These are phyloP conservation scores for Heliothis peltigera DNA, from an alignment of 2,888 invertebrate genomes.

Conservation along the genomic window DNA sequence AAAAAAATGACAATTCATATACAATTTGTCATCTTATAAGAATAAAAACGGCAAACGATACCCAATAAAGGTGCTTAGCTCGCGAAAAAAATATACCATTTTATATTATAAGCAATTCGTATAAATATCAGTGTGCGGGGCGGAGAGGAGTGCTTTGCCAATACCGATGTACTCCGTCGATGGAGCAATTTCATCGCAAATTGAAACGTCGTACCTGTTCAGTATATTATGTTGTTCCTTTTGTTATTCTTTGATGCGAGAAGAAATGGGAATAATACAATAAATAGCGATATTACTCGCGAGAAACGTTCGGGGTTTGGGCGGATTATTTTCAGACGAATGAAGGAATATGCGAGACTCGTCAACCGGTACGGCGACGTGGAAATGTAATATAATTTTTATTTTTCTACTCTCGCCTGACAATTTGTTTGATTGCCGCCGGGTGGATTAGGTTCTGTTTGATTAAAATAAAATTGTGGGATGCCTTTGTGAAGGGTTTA, in stretches of 20 bases:
- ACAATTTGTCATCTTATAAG: conserved; percentile 36
- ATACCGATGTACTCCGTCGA: conserved; percentile 63
- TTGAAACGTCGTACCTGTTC: conserved; percentile 66
- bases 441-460: conserved; percentile 46
- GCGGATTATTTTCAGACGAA: conserved; percentile 62
- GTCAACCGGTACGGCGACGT: conserved; percentile 54
- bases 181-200: conserved; percentile 71
- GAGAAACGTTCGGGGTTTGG: conserved; percentile 64
- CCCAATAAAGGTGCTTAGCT: conserved; percentile 24
- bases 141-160: conserved; percentile 55
- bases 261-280: conserved; percentile 76
- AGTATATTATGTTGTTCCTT: conserved; percentile 62
- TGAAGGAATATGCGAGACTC: conserved; percentile 53
- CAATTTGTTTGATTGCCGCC: conserved; percentile 57
- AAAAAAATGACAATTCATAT: conserved; percentile 10
- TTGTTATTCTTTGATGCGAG: conserved; percentile 78
- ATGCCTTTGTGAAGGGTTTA: conserved; percentile 12
- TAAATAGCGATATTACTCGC: conserved; percentile 73
- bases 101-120: conserved; percentile 60
- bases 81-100: conserved; percentile 50
- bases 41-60: conserved; percentile 41
- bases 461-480: conserved; percentile 45
- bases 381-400: conserved; percentile 59
- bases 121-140: conserved; percentile 58
- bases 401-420: conserved; percentile 49